Conservation (phyloP, 2,113 vertebrate genomes). For the Sander vitreus region DNA sequence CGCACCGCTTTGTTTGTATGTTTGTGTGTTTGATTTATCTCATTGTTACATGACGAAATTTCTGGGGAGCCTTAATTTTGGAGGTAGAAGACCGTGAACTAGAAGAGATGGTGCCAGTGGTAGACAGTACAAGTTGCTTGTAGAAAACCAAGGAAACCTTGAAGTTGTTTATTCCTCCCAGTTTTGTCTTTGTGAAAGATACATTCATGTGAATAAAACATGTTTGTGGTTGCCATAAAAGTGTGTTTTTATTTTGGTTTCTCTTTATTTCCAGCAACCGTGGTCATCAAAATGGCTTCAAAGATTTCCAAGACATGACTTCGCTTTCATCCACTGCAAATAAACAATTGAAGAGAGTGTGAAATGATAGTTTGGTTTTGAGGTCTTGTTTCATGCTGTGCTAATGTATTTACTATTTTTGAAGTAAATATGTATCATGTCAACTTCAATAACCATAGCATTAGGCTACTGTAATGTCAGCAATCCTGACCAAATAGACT, state of each 20-base stretch:
- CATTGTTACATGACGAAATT: constrained; percentile 61
- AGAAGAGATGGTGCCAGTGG: constrained; percentile 60
- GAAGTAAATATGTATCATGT: constrained; percentile 51
- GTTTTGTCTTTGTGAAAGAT: constrained; percentile 70
- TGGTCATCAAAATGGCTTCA: constrained; percentile 53
- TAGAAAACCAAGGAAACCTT: constrained; percentile 60
- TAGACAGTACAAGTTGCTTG: constrained; percentile 58
- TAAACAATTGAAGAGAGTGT: constrained; percentile 38
- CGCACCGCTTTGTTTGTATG: constrained; percentile 55
- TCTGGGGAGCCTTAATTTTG: constrained; percentile 56
- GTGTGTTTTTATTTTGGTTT: constrained; percentile 58
- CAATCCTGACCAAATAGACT: constrained; percentile 10
- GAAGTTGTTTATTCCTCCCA: constrained; percentile 65
- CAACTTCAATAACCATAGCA: constrained; percentile 31
- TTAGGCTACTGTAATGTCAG: constrained; percentile 50
- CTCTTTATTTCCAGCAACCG: constrained; percentile 37
- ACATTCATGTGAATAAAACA: constrained; percentile 81
- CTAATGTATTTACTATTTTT: constrained; percentile 48
- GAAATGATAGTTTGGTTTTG: constrained; percentile 64
- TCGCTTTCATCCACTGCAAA: constrained; percentile 38
- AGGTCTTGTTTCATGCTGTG: constrained; percentile 52
- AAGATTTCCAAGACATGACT: constrained; percentile 36
- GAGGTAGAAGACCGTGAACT: constrained; percentile 57
- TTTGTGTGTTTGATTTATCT: constrained; percentile 70
- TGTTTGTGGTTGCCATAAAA: constrained; percentile 70